Evolutionary conservation across 1,140 invertebrate species (phyloP).

Genomic region (Vanessa atalanta): DNA sequence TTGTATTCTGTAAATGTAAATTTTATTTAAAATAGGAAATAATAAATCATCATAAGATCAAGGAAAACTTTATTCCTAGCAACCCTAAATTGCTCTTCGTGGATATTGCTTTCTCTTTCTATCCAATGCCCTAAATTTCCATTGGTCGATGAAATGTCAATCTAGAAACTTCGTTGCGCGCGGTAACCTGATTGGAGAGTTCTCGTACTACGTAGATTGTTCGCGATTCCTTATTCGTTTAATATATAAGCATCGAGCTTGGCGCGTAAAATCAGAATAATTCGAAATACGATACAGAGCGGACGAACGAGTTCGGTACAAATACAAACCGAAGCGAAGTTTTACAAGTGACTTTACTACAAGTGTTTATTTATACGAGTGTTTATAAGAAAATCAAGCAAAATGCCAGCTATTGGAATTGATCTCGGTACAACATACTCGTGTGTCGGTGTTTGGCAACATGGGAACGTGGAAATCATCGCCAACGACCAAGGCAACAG

Average conservation of each 20-base stretch:
- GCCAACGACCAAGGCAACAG: constrained; percentile 97
- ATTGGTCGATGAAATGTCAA: constrained; percentile 37
- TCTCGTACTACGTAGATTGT: constrained; percentile 46
- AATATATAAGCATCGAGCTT: constrained; percentile 52
- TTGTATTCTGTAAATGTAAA: no score
- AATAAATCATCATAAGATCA: neutral
- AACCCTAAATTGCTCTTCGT: constrained; percentile 26
- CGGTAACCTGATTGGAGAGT: constrained; percentile 49
- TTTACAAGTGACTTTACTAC: constrained; percentile 34
- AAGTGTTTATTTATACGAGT: constrained; percentile 30
- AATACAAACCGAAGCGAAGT: constrained; percentile 46
- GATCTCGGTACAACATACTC: constrained; percentile 78
- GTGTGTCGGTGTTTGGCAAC: constrained; percentile 5
- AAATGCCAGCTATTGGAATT: constrained; percentile 87
- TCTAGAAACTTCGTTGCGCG: constrained; percentile 47
- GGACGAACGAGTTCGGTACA: constrained; percentile 57
- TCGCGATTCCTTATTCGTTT: constrained; percentile 54
- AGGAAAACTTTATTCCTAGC: constrained; percentile 21
- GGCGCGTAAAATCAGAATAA: constrained; percentile 63
- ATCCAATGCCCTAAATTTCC: constrained; percentile 23
- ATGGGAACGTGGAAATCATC: constrained; percentile 75
- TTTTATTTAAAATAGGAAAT: neutral
- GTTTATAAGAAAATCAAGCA: constrained; percentile 31
- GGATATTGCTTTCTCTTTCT: constrained; percentile 29
- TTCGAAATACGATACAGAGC: constrained; percentile 62